phyloP scores from a whole-genome alignment of 1,140 invertebrate species.

The Philopotamus ludificatus region DNA sequence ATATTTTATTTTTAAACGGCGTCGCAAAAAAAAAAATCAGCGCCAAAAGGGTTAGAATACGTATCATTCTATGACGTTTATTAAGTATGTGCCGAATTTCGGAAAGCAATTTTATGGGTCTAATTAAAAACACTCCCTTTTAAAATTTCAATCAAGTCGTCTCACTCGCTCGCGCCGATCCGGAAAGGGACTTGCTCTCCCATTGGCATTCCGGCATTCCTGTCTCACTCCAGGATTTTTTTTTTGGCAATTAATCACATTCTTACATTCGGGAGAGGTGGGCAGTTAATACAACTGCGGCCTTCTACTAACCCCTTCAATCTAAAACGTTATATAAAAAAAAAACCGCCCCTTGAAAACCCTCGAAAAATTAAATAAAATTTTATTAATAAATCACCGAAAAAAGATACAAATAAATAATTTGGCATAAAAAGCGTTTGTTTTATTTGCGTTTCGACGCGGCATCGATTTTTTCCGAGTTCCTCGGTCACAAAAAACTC shows the following conservation, averaged over 20 bases:
- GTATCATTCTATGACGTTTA: no score
- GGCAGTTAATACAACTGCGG: slow-evolving; percentile 30
- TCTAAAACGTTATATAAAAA: no score
- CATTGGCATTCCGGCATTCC: slow-evolving; percentile 29
- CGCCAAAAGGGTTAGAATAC: no score
- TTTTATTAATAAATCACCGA: slow-evolving; percentile 1
- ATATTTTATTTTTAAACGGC: no score
- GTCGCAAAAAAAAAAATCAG: no score
- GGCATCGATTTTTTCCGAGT: no score
- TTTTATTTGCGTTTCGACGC: no score
- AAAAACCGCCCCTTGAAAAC: slow-evolving; percentile 10
- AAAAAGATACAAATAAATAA: slow-evolving; percentile 23
- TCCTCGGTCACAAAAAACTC: no score
- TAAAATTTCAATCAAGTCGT: slow-evolving; percentile 26
- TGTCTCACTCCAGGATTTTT: slow-evolving; percentile 22
- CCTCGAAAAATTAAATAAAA: background rate
- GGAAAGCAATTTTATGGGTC: slow-evolving; percentile 18
- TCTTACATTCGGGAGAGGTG: slow-evolving; percentile 37
- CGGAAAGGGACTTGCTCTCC: background rate
- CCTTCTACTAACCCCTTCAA: slow-evolving; percentile 35
- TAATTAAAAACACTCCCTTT: slow-evolving; percentile 24
- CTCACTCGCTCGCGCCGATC: slow-evolving; percentile 1
- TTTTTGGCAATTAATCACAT: slow-evolving; percentile 41
- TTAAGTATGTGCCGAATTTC: slow-evolving; percentile 29
- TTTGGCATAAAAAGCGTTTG: background rate